A percentile compares a stretch with the other conserved stretches of the same genome.
Evolutionary conservation across 2,797 vertebrate genomes (phyloP).

Genomic region (Phataginus tetradactyla): DNA sequence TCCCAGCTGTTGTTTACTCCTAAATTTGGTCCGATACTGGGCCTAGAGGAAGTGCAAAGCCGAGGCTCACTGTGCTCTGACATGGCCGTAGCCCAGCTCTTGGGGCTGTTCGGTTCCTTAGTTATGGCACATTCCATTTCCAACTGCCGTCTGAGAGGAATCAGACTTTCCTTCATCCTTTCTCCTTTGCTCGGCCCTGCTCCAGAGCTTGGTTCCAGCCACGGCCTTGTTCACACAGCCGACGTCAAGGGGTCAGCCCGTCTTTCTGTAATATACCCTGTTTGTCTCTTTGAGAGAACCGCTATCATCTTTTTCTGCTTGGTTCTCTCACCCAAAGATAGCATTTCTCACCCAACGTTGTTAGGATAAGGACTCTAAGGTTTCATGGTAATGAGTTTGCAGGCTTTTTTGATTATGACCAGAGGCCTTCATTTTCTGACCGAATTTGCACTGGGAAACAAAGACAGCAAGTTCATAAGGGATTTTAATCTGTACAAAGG

Average conservation of each 20-base stretch:
- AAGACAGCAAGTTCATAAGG: background rate
- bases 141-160: background rate
- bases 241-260: background rate
- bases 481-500: background rate
- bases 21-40: background rate
- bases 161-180: background rate
- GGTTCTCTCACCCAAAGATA: background rate
- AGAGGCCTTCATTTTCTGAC: background rate
- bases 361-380: background rate
- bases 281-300: background rate
- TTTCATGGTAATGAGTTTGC: background rate
- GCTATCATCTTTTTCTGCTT: background rate
- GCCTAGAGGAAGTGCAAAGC: too few species aligned
- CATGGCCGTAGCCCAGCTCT: background rate
- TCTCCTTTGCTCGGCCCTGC: background rate
- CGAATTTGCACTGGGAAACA: background rate
- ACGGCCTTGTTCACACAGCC: background rate
- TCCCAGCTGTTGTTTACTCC: constrained; percentile 11
- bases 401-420: background rate
- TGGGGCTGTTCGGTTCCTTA: background rate
- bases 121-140: background rate
- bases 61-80: background rate
- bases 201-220: background rate
- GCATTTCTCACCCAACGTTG: background rate
- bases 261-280: background rate